Base-by-base conservation (phyloP, 2,888 invertebrate species). In the Heteromyza rotundicornis region DNA sequence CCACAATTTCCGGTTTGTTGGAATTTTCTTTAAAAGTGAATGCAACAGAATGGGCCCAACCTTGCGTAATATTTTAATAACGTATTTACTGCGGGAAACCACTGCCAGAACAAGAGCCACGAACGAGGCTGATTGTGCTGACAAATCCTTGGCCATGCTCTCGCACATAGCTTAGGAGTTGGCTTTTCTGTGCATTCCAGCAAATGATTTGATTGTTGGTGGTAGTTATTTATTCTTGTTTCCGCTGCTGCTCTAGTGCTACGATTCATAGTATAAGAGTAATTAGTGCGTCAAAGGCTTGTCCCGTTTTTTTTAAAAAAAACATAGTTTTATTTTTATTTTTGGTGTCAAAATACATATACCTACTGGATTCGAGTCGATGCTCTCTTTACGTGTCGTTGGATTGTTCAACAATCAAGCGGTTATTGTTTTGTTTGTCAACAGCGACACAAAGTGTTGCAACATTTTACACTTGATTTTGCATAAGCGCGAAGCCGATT, bases 31-130 rank as follows among this genome's bases (percentile, higher is more conserved):
- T 35, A 32, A 14, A 32, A 59, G 32, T 51, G 47, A 10, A 36
- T 27, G 7, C 16, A 50, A 52, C 40, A 50, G 17, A n/a, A 64
- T 67, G 67, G 19, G 40, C 64, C 66, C 74, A 74, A 68, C 69
- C 70, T 74, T 71, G 74, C 76, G 74, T 74, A 76, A 74, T 74
- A 74, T 74, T 76, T 74, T 74, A 76, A 76, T 74, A 76, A 76
- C 40, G n/a, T 40, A n/a, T 40, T 40, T 40, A n/a, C 40, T 40
- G 40, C 14, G 40, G 40, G 40, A 7, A 7, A n/a, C 3, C 40
- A 12, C 32, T 32, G 32, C 32, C 32, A 12, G 32, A 32, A 32
- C 5, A 12, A n/a, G n/a, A n/a, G n/a, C n/a, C n/a, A n/a, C n/a
- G n/a, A n/a, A n/a, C n/a, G n/a, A n/a, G n/a, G n/a, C n/a, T 32